A percentile compares a stretch with the other conserved stretches of the same genome.
phyloP scores from a whole-genome alignment of 2,797 vertebrate species.

The Botia almorhae region DNA sequence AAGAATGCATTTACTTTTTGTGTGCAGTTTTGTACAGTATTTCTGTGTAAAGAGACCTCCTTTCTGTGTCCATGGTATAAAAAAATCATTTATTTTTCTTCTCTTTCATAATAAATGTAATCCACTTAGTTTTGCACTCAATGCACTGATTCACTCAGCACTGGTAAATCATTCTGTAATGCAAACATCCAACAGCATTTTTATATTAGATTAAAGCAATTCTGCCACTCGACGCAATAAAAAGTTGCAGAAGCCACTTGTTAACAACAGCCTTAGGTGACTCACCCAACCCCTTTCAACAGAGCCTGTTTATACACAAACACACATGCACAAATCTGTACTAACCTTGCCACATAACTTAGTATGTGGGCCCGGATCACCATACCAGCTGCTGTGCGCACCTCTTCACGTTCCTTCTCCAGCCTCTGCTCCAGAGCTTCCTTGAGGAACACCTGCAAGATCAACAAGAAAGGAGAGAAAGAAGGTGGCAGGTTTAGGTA shows the following conservation, averaged over 20 bases:
- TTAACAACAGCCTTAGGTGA: conserved; percentile 14
- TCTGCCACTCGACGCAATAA: background rate
- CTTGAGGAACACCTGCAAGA: conserved; percentile 82
- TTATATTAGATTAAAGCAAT: conserved; percentile 6
- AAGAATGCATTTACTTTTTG: background rate
- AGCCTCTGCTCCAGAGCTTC: conserved; percentile 84
- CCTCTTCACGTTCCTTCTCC: conserved; percentile 82
- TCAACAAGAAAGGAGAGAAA: conserved; percentile 19
- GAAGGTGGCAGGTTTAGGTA: background rate
- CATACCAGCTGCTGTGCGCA: conserved; percentile 82
- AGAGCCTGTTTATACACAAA: conserved; percentile 38
- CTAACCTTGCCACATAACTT: conserved; percentile 95
- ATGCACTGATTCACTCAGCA: background rate
- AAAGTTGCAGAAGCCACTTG: conserved; percentile 26
- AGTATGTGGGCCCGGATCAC: conserved; percentile 93
- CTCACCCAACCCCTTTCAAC: conserved; percentile 2
- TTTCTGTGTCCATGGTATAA: background rate
- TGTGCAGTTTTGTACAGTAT: background rate
- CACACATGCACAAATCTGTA: conserved; percentile 50
- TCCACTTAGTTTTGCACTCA: conserved; percentile 19
- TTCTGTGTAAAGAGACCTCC: too few relatives aligned
- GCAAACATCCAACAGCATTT: conserved; percentile 13
- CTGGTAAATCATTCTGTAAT: conserved; percentile 18
- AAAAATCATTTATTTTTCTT: background rate
- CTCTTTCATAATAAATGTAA: conserved; percentile 29